A percentile compares a stretch with the other conserved stretches of the same genome.
Evolutionary conservation across 2,888 invertebrate genomes (phyloP).

Genomic region (Entomobrya proxima): DNA sequence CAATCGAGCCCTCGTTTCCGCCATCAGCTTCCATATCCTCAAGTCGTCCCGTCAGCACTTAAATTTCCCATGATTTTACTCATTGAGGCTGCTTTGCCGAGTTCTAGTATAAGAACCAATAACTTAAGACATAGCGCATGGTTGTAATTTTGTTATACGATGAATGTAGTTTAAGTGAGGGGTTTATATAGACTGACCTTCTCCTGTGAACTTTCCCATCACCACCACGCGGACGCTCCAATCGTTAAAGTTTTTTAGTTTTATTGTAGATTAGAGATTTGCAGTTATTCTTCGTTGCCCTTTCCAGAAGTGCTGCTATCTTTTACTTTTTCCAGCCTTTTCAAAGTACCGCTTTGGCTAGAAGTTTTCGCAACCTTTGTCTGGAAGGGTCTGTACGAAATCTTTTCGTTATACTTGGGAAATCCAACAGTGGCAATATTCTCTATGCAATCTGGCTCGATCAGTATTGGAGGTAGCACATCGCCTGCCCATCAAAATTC

Average conservation of each 20-base stretch:
- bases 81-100: slow-evolving; percentile 11
- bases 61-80: neutral
- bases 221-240: slow-evolving; percentile 35
- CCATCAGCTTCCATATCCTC: neutral
- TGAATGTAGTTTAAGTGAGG: neutral
- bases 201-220: slow-evolving; percentile 49
- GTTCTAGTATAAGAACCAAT: slow-evolving; percentile 39
- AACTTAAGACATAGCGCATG: neutral
- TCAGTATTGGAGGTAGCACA: neutral
- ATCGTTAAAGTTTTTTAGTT: slow-evolving; percentile 25
- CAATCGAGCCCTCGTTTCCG: neutral
- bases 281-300: neutral
- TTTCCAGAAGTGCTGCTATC: neutral
- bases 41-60: neutral
- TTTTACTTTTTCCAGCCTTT: neutral
- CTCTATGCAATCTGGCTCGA: neutral
- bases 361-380: slow-evolving; percentile 4
- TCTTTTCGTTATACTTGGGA: slow-evolving; percentile 44
- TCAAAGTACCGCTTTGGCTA: slow-evolving; percentile 17
- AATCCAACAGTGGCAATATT: slow-evolving; percentile 48
- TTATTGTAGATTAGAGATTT: neutral
- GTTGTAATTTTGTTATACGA: neutral
- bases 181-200: neutral
- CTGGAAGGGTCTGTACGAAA: slow-evolving; percentile 7
- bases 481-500: neutral